Evolutionary conservation across 2,888 invertebrate species (phyloP), one percentile per base, ranked within the genome.

Genomic region (Lithophane semibrunnea): DNA sequence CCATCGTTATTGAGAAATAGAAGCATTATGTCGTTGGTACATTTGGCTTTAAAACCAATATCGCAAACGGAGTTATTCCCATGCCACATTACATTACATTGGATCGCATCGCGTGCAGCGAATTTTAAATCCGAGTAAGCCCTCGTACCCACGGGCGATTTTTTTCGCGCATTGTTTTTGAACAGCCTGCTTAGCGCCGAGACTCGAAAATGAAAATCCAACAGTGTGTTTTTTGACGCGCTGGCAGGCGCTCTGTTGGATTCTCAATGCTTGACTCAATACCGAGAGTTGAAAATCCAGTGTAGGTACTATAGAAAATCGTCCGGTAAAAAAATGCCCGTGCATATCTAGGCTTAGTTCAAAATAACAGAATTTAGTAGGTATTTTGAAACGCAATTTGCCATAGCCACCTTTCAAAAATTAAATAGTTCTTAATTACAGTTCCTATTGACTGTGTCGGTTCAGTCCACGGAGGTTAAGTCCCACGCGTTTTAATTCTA

Each of bases 361-460:
- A 42, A 75, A 56, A 68, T 37, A 10, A 56, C n/a, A 66, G 3
- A 44, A 66, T 60, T 56, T 18, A 42, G n/a, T 37, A 37, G 37
- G 37, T 63, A 44, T 18, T 67, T 16, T 74, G 7, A 74, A 83
- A 71, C 68, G 42, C 21, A 52, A 79, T 67, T 69, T 24, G 44
- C 47, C 65, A 73, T 73, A 76, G 58, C 24, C 21, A 44, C 78
- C 16, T 56, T 66, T 60, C 16, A 73, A 58, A 70, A 70, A 64
- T 73, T 18, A 64, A 44, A 66, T 29, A n/a, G 61, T 54, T n/a
- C 42, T 61, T 70, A 9, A 29, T 54, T 52, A 44, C 44, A 29
- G 12, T 49, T 75, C 29, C 47, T 80, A 60, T n/a, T 42, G 18
- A 54, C 47, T 29, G 58, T 52, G 13, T 54, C 7, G 3, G 52